A percentile compares a stretch with the other conserved stretches of the same genome.
phyloP scores from a whole-genome alignment of 2,888 invertebrate species.

The Mesorhabditis sp. region DNA sequence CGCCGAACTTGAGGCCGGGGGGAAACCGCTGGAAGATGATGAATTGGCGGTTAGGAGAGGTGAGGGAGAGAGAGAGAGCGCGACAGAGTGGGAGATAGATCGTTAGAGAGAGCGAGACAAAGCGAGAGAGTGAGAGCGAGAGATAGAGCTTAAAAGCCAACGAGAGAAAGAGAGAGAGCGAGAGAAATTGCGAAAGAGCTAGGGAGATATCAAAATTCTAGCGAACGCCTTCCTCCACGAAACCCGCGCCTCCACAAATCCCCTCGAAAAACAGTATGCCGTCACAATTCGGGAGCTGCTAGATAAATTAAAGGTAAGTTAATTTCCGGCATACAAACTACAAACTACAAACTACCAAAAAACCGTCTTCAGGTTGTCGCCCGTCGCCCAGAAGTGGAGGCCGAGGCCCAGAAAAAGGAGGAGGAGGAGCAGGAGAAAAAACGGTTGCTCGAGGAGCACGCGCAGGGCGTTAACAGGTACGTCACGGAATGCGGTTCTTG shows the following conservation, averaged over 20 bases:
- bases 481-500: background rate
- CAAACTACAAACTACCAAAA: background rate
- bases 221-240: constrained; percentile 2
- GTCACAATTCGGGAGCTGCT: background rate
- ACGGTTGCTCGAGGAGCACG: constrained; percentile 36
- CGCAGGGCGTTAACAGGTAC: constrained; percentile 30
- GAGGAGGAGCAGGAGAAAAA: constrained; percentile 31
- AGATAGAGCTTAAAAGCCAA: no score
- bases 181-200: no score
- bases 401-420: constrained; percentile 13
- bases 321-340: background rate
- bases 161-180: no score
- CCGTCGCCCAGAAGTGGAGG: constrained; percentile 15
- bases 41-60: constrained; percentile 11
- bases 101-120: no score
- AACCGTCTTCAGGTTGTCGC: constrained; percentile 11
- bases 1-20: constrained; percentile 10
- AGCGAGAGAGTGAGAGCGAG: no score
- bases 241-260: constrained; percentile 1
- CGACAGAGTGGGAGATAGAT: no score
- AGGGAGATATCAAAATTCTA: background rate
- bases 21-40: constrained; percentile 13
- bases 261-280: constrained; percentile 2
- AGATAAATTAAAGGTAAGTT: background rate
- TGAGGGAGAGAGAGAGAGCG: constrained; percentile 13